Evolutionary conservation across 2,888 invertebrate genomes (phyloP), one percentile per base, ranked within the genome.

Genomic region (Synanthedon formicaeformis): DNA sequence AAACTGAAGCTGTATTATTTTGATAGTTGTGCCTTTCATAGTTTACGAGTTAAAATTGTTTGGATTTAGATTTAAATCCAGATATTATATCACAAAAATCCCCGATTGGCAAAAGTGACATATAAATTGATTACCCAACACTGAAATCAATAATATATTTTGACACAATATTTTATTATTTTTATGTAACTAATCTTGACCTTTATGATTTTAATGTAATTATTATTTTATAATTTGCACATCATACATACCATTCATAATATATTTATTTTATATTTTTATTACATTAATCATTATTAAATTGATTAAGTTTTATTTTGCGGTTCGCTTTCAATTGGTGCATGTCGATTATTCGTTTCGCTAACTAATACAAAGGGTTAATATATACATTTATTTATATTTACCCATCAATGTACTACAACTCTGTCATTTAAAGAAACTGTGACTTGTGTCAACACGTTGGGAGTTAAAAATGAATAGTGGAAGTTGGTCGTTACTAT

Each of bases 171-270:
- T 57, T 50, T 55, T 62, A 65, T 67, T 63, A 64, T 62, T 66
- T 62, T 58, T 72, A 70, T 73, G 65, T 75, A 68, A 57, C 56
- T 54, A 60, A 64, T 63, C 61, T 61, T 62, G 62, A 60, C 62
- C 27, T 57, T 63, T 55, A 61, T 64, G 60, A 60, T 63, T 62
- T 62, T 53, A 34, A 34, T 34, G 34, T 54, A 60, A 62, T 77
- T 78, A 75, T 75, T 81, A 80, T 85, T 68, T 45, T 45, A 45
- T 45, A 45, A 76, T 83, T 84, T 85, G 84, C 85, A 78, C 80
- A 69, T 65, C 83, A 78, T 73, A 60, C 83, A 78, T 73, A 60
- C 69, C 79, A 75, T 76, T 61, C 76, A 78, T 80, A 55, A 10
- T 50, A 54, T 67, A 55, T 63, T 61, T 57, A 53, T 55, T 55